Evolutionary conservation across 2,797 vertebrate species (phyloP).

Genomic region (Microctenopoma lineatum): DNA sequence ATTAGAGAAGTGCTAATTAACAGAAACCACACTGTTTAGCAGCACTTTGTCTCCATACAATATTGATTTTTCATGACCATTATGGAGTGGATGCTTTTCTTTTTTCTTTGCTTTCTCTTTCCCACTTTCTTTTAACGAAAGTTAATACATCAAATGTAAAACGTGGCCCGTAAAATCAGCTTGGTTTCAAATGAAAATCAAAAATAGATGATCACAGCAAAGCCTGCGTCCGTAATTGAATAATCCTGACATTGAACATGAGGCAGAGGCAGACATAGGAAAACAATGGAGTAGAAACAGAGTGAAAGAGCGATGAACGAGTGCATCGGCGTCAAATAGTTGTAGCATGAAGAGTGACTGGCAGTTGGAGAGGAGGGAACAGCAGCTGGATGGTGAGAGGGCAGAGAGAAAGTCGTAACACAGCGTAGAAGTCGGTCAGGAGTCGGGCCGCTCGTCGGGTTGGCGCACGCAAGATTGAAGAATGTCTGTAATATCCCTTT

Average conservation of each 20-base stretch:
- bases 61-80: constrained; percentile 70
- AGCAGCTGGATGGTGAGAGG: constrained; percentile 37
- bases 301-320: constrained; percentile 54
- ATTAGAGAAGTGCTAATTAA: constrained; percentile 77
- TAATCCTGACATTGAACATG: constrained; percentile 51
- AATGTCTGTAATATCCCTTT: constrained; percentile 80
- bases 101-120: constrained; percentile 35
- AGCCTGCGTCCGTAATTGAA: constrained; percentile 38
- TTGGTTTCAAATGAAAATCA: constrained; percentile 15
- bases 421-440: constrained; percentile 32
- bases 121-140: constrained; percentile 8
- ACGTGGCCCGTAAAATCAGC: constrained; percentile 9
- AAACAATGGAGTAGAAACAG: constrained; percentile 34
- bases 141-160: constrained; percentile 30
- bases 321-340: constrained; percentile 40
- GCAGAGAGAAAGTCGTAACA: constrained; percentile 60
- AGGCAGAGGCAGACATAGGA: constrained; percentile 25
- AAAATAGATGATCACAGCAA: constrained; percentile 34
- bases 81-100: constrained; percentile 56
- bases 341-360: constrained; percentile 60
- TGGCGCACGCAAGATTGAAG: constrained; percentile 53
- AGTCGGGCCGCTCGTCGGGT: constrained; percentile 17
- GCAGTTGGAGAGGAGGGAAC: constrained; percentile 48
- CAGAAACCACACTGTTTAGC: constrained; percentile 72
- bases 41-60: constrained; percentile 73